Base-by-base conservation (phyloP, 2,888 invertebrate species). In the Trisateles emortualis region DNA sequence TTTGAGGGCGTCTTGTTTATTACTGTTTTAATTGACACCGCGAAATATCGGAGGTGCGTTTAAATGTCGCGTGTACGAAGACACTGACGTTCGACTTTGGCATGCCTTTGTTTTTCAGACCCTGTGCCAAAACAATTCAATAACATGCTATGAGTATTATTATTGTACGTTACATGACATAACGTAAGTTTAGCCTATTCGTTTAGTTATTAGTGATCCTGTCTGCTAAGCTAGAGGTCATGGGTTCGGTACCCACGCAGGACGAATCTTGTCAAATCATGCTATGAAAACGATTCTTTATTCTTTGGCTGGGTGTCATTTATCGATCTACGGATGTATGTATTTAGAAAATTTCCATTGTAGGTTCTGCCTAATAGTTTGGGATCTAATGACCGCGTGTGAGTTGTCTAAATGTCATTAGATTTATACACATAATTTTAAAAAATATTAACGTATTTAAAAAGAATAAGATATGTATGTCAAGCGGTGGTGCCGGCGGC, bases 21-120 rank as follows among this genome's bases (percentile, higher is more conserved):
- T 59, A 79, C 77, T 72, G 68, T 81, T 88, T 86, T 87, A 87
- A 88, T 89, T 89, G 88, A 87, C 84, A 82, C 58, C 72, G 68
- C 55, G 65, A 68, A 70, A 64, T 68, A 62, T 66, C 46, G 38
- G 43, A 58, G 46, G 50, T 50, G 45, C 60, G 43, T 35, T 14
- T 40, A 39, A 43, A 26, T 41, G 39, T 52, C 43, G 42, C 44
- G 48, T 52, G 47, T 56, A 52, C 52, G 50, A 51, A 54, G 52
- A 59, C 49, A 40, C 46, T n/a, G 32, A 41, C 46, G 24, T 52
- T 57, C 47, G 55, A 59, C 55, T 65, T 72, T 65, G 47, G 58
- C 58, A 42, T 36, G 42, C 38, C 58, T 60, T 65, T 69, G 69
- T 72, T 69, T 38, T 29, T 32, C 17, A 10, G 19, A 29, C 16